Conservation (phyloP, 2,797 vertebrate species). For the Aulostomus chinensis region DNA sequence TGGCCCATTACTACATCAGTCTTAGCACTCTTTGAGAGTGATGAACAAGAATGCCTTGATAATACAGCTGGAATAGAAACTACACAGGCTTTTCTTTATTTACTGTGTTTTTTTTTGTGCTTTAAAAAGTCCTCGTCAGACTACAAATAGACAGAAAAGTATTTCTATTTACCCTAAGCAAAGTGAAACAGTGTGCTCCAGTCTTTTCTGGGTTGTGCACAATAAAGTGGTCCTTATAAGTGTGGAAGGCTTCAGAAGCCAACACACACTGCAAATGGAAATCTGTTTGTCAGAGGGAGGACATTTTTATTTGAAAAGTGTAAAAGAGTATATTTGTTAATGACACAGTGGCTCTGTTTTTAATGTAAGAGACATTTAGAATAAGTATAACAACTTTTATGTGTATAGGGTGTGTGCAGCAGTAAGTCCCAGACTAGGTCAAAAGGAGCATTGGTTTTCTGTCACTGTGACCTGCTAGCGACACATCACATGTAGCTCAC, state of each 20-base stretch:
- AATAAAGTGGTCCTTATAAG: slow-evolving; percentile 4
- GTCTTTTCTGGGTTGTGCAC: neutral
- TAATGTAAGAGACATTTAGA: too few relatives aligned
- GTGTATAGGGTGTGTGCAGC: too few relatives aligned
- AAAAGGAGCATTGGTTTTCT: too few relatives aligned
- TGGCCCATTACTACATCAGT: too few relatives aligned
- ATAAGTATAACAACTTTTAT: too few relatives aligned
- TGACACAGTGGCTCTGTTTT: too few relatives aligned
- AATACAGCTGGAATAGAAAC: neutral
- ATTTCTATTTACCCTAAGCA: neutral
- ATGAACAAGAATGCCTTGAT: too few relatives aligned
- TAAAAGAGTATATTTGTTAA: too few relatives aligned
- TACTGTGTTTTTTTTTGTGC: neutral
- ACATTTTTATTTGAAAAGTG: too few relatives aligned
- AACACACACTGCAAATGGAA: too few relatives aligned
- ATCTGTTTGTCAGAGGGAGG: neutral
- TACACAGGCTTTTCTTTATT: neutral
- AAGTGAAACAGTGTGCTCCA: neutral
- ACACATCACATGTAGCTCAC: neutral
- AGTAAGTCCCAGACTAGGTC: too few relatives aligned
- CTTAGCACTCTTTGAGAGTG: too few relatives aligned
- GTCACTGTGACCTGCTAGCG: neutral
- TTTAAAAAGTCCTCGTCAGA: neutral
- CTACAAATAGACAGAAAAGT: neutral
- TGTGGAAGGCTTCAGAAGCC: neutral